Conservation (phyloP, 2,797 vertebrate genomes). For the Gila robusta region DNA sequence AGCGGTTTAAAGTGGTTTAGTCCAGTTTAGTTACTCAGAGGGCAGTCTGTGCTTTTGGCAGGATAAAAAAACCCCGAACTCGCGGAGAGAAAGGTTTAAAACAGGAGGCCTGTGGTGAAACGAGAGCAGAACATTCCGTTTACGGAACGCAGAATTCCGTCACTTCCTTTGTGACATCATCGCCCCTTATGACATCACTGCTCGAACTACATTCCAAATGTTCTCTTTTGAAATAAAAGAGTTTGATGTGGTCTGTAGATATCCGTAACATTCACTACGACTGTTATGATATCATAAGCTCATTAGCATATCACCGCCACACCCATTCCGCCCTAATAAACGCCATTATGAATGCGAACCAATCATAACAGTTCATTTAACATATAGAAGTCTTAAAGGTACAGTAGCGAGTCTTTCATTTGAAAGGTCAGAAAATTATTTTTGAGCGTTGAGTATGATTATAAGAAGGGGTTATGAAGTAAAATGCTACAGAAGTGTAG, state of each 20-base stretch:
- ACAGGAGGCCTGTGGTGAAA: conserved; percentile 9
- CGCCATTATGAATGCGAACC: neutral
- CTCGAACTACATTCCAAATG: too few species aligned
- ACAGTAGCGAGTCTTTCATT: conserved; percentile 3
- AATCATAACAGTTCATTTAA: neutral
- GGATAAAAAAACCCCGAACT: conserved; percentile 47
- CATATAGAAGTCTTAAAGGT: conserved; percentile 26
- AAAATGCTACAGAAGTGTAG: conserved; percentile 19
- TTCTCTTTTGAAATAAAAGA: neutral
- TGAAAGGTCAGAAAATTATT: too few species aligned
- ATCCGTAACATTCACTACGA: neutral
- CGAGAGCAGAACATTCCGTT: neutral
- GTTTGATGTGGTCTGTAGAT: neutral
- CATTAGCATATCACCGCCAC: neutral
- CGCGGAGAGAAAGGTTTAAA: conserved; percentile 14
- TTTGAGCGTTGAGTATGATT: neutral
- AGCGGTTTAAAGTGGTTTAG: conserved; percentile 14
- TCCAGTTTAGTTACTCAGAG: conserved; percentile 44
- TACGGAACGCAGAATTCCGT: neutral
- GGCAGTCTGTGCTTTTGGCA: conserved; percentile 68
- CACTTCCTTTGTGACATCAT: neutral
- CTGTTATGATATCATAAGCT: neutral
- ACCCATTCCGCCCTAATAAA: neutral
- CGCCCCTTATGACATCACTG: neutral
- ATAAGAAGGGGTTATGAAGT: neutral